Evolutionary conservation across 1,140 invertebrate genomes (phyloP), one percentile per base, ranked within the genome.

Genomic region (Achroia grisella): DNA sequence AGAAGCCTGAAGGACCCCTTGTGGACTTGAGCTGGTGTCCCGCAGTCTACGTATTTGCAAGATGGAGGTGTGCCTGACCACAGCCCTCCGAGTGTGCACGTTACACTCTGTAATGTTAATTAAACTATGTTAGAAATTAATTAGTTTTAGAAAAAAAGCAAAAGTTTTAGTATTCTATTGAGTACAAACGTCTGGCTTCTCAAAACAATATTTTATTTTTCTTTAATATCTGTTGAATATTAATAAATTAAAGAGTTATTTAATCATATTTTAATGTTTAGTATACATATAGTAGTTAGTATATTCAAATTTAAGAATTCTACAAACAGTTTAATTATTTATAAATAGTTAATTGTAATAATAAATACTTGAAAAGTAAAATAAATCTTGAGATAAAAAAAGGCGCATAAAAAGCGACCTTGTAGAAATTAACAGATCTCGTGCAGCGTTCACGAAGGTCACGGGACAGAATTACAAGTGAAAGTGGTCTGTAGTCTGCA

Each of bases 31-130:
- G 91, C 90, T 0, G 95, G 95, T 9, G 91, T 89, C 0, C 95
- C 94, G 73, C 97, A 98, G 67, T 97, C 95, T 0, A 97, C 90
- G 72, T 94, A 97, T 71, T 91, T 90, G 69, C 95, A 97, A 4
- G 90, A 89, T 0, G 94, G 93, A 6, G 92, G 89, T 59, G 92
- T 92, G 10, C 92, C 93, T 0, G 91, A 91, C 94, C 94, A 97
- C 40, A 90, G 87, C 0, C 94, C 95, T 12, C 95, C 94, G 27
- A 95, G 88, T 33, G 90, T 90, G 68, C 95, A 97, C 12, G 90
- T 92, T 29, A 95, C 86, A 23, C 92, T 89, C 93, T 94, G 43
- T 9, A 31, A 23, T 3, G 2, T 23, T 23, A 23, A 6, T 3
- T 3, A 23, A 6, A 23, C 2, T 23, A 23, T 23, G 6, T 23